phyloP scores from a whole-genome alignment of 2,113 vertebrate genomes.

The Todiramphus chloris region DNA sequence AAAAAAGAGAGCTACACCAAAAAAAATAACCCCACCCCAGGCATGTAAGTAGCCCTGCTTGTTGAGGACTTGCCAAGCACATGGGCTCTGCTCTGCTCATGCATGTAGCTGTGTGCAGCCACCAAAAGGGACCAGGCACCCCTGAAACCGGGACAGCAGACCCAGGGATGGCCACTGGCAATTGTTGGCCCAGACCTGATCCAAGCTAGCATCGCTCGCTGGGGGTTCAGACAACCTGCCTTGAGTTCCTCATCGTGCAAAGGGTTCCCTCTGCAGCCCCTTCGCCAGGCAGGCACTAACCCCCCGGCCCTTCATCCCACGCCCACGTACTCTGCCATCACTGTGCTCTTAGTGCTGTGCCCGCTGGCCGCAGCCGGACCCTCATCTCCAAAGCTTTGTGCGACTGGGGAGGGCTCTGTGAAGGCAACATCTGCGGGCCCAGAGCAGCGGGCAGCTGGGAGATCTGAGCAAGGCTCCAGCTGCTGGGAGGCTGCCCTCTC shows the following conservation, averaged over 20 bases:
- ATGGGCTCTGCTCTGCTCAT: background rate
- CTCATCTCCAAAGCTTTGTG: fast-evolving
- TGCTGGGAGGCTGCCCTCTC: background rate
- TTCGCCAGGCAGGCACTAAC: background rate
- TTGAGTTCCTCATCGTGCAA: background rate
- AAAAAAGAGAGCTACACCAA: background rate
- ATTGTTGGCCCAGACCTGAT: background rate
- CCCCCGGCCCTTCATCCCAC: background rate
- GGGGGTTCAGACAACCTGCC: background rate
- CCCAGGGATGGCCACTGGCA: fast-evolving
- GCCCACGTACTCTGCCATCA: background rate
- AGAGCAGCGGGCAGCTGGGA: background rate
- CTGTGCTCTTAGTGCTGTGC: background rate
- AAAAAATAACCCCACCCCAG: background rate
- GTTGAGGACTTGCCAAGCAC: background rate
- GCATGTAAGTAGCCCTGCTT: background rate
- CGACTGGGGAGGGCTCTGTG: background rate
- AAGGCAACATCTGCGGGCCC: background rate
- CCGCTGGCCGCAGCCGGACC: fast-evolving
- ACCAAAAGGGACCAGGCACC: background rate
- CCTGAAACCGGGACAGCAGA: background rate
- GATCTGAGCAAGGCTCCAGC: background rate
- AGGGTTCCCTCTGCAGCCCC: background rate
- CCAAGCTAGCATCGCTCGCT: fast-evolving
- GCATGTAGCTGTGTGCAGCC: background rate